Conservation (phyloP, 2,797 vertebrate genomes). For the Oceanodroma leucorhoa region DNA sequence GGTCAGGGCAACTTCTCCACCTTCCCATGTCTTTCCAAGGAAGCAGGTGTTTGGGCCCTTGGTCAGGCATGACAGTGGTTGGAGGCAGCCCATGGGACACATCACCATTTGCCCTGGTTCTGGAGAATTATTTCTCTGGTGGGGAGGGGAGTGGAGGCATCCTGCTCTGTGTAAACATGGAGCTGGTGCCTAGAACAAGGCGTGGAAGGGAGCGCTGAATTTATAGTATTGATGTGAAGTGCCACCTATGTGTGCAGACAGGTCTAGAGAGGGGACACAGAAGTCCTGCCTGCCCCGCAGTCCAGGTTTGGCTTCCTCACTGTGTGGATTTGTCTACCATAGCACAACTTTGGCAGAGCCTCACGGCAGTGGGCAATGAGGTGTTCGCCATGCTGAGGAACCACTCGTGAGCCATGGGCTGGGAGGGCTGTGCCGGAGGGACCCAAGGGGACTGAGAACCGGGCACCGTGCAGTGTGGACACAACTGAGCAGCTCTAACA, state of each 20-base stretch:
- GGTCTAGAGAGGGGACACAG: background rate
- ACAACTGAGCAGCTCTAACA: background rate
- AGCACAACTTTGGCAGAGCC: background rate
- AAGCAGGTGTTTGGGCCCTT: background rate
- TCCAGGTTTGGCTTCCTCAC: background rate
- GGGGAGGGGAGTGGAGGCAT: background rate
- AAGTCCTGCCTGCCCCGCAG: background rate
- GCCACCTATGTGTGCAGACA: background rate
- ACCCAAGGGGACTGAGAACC: background rate
- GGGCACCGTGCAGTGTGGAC: background rate
- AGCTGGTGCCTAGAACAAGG: background rate
- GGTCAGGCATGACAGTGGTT: background rate
- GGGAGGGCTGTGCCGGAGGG: background rate
- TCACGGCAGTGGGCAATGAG: fast-evolving
- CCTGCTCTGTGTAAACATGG: background rate
- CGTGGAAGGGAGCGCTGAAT: background rate
- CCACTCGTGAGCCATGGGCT: background rate
- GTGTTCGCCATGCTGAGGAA: background rate
- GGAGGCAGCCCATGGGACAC: background rate
- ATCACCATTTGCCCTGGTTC: background rate
- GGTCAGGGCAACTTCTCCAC: background rate
- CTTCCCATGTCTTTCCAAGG: background rate
- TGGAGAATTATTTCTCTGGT: background rate
- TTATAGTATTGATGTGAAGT: background rate
- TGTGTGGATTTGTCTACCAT: background rate